These are phyloP conservation scores for Caerostris darwini DNA, from an alignment of 1,140 invertebrate genomes.

Conservation along the genomic window DNA sequence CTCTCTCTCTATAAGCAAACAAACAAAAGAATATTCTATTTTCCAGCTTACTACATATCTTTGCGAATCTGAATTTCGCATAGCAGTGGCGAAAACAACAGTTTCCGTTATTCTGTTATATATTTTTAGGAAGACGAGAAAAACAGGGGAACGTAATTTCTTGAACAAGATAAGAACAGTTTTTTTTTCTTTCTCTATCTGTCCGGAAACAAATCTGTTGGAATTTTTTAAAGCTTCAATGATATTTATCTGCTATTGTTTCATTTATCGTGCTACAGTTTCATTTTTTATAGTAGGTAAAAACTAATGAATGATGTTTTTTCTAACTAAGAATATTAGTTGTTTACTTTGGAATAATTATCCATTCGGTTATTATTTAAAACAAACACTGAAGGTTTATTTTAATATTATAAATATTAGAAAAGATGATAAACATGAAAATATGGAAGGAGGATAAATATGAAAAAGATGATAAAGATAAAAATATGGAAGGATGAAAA, in stretches of 20 bases:
- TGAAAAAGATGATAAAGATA: no score
- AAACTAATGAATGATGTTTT: no score
- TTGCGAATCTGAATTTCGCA: not conserved
- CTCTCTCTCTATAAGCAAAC: not conserved
- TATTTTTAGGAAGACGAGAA: not conserved
- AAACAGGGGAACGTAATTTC: not conserved
- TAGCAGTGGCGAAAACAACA: not conserved
- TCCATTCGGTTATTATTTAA: no score
- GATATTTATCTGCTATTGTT: not conserved
- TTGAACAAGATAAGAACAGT: not conserved
- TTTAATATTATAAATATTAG: no score
- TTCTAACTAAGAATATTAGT: no score
- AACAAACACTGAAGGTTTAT: no score
- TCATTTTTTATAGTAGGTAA: not conserved
- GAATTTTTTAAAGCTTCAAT: not conserved
- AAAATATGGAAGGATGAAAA: no score
- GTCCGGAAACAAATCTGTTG: not conserved
- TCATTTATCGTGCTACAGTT: not conserved
- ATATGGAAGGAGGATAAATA: no score
- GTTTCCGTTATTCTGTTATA: not conserved
- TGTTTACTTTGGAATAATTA: no score
- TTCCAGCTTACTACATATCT: not conserved
- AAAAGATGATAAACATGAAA: no score
- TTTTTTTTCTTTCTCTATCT: not conserved
- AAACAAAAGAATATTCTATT: not conserved